phyloP scores from a whole-genome alignment of 2,797 vertebrate species.

The Enteromius trimaculatus region DNA sequence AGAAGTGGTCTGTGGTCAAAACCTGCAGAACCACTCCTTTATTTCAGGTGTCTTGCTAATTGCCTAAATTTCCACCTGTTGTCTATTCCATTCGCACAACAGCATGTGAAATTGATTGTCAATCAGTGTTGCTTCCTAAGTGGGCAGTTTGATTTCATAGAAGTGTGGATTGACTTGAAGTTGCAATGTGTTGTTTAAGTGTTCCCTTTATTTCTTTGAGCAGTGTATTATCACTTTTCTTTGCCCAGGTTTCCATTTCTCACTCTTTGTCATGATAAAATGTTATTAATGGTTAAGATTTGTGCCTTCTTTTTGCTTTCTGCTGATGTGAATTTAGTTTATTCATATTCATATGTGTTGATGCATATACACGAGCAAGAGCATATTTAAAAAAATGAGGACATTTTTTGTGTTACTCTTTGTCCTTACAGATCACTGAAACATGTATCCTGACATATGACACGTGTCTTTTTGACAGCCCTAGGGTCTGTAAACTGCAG shows the following conservation, averaged over 20 bases:
- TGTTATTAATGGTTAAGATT: background rate
- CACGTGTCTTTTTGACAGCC: background rate
- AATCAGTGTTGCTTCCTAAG: no score
- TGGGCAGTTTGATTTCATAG: no score
- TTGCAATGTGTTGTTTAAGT: no score
- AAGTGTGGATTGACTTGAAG: no score
- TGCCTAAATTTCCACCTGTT: no score
- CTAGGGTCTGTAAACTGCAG: background rate
- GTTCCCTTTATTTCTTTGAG: no score
- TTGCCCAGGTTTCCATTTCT: background rate
- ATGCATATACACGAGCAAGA: background rate
- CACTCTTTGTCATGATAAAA: conserved; percentile 11
- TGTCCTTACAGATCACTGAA: background rate
- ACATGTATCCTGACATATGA: background rate
- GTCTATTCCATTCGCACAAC: no score
- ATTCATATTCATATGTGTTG: background rate
- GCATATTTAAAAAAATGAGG: conserved; percentile 26
- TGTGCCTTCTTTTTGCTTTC: conserved; percentile 36
- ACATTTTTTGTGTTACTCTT: background rate
- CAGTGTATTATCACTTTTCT: background rate
- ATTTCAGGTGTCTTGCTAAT: no score
- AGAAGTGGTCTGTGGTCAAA: no score
- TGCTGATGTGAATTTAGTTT: conserved; percentile 27
- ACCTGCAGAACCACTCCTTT: no score
- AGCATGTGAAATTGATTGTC: no score